phyloP scores from a whole-genome alignment of 2,888 invertebrate species.

The Cenopis cana region DNA sequence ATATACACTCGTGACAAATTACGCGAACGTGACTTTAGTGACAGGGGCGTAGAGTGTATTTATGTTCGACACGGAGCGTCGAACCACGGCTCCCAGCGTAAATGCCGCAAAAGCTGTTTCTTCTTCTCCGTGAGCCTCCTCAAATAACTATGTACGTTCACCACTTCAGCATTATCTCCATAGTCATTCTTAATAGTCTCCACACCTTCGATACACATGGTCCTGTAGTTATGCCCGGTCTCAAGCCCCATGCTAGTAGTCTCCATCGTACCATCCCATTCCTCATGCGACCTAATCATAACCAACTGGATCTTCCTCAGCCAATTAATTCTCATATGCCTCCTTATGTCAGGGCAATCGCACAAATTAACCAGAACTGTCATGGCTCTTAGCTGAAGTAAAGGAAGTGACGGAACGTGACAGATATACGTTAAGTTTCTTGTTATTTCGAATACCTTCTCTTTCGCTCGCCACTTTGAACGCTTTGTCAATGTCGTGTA shows the following conservation, averaged over 20 bases:
- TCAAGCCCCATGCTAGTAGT: slow-evolving; percentile 63
- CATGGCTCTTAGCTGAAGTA: slow-evolving; percentile 66
- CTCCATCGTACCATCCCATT: slow-evolving; percentile 72
- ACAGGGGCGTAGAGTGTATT: too few relatives aligned
- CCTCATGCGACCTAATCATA: slow-evolving; percentile 64
- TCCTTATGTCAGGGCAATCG: slow-evolving; percentile 72
- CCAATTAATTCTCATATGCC: slow-evolving; percentile 65
- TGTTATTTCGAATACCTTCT: slow-evolving; percentile 60
- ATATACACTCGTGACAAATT: too few relatives aligned
- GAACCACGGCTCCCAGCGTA: slow-evolving; percentile 62
- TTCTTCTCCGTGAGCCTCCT: slow-evolving; percentile 59
- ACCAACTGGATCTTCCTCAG: slow-evolving; percentile 57
- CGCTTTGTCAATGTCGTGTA: slow-evolving; percentile 71
- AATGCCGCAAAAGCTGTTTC: slow-evolving; percentile 64
- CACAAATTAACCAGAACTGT: slow-evolving; percentile 74
- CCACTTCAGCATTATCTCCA: slow-evolving; percentile 61
- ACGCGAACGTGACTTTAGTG: too few relatives aligned
- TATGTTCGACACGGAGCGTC: slow-evolving; percentile 17
- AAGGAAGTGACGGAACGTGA: slow-evolving; percentile 59
- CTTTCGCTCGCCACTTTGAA: slow-evolving; percentile 77
- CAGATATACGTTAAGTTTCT: slow-evolving; percentile 61
- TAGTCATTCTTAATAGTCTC: slow-evolving; percentile 71
- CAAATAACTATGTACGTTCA: slow-evolving; percentile 73
- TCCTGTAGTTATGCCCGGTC: slow-evolving; percentile 72
- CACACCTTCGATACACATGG: slow-evolving; percentile 67